phyloP scores from a whole-genome alignment of 2,113 vertebrate genomes.

The Carassius gibelio region DNA sequence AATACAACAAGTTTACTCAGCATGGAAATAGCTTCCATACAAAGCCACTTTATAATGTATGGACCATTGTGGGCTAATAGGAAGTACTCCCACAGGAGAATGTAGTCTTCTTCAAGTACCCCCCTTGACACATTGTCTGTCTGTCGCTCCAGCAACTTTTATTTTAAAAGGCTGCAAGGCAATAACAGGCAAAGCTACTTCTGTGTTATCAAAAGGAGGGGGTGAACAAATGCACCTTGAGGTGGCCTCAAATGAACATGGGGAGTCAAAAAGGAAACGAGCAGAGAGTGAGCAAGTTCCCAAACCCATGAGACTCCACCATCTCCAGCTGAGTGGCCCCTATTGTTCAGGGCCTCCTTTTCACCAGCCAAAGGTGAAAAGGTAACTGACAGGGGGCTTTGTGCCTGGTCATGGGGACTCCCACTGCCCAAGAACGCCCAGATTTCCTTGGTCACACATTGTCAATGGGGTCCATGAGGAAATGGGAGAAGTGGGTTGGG shows the following conservation, averaged over 20 bases:
- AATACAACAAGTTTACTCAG: slow-evolving; percentile 29
- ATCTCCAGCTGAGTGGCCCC: slow-evolving; percentile 71
- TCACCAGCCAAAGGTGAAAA: slow-evolving; percentile 81
- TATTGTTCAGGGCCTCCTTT: slow-evolving; percentile 80
- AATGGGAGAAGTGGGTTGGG: slow-evolving; percentile 74
- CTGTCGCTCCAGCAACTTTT: slow-evolving; percentile 44
- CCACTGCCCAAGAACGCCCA: slow-evolving; percentile 78
- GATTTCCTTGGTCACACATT: slow-evolving; percentile 82
- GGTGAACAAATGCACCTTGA: slow-evolving; percentile 55
- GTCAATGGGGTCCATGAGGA: slow-evolving; percentile 81
- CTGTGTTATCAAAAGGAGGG: slow-evolving; percentile 39
- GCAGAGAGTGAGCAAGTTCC: slow-evolving; percentile 64
- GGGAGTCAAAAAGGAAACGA: slow-evolving; percentile 41
- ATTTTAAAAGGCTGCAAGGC: slow-evolving; percentile 27
- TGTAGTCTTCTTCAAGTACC: slow-evolving; percentile 66
- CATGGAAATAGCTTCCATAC: slow-evolving; percentile 32
- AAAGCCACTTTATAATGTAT: slow-evolving; percentile 38
- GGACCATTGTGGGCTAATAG: slow-evolving; percentile 63
- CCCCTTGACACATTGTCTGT: slow-evolving; percentile 36
- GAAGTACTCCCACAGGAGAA: slow-evolving; percentile 76
- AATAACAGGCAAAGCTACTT: slow-evolving; percentile 30
- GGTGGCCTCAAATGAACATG: slow-evolving; percentile 46
- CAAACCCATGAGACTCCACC: slow-evolving; percentile 65
- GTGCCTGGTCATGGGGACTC: slow-evolving; percentile 63
- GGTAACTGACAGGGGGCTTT: slow-evolving; percentile 82